Conservation (phyloP, 2,797 vertebrate species). For the Hephaestus fuliginosus region DNA sequence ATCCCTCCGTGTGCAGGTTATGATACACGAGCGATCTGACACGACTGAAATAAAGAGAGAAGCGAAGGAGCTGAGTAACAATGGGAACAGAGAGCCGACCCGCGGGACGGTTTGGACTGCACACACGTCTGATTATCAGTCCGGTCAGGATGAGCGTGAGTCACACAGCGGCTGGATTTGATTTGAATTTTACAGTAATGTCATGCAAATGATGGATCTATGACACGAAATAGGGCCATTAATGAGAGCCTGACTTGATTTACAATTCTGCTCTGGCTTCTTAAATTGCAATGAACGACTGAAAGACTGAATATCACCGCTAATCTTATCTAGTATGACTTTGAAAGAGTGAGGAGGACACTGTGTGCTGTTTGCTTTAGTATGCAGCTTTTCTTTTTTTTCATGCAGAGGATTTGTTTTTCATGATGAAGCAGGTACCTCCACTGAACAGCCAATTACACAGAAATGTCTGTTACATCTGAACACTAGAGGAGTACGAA, state of each 20-base stretch:
- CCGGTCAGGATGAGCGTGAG: neutral
- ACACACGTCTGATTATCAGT: slow-evolving; percentile 20
- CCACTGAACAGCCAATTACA: slow-evolving; percentile 3
- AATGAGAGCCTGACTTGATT: neutral
- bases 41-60: neutral
- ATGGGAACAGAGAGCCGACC: slow-evolving; percentile 1
- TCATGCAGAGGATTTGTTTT: neutral
- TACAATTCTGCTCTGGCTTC: neutral
- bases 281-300: neutral
- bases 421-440: neutral
- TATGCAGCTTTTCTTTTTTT: neutral
- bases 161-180: neutral
- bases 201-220: neutral
- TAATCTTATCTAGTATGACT: neutral
- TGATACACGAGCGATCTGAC: neutral
- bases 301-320: neutral
- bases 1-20: neutral
- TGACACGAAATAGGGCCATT: neutral
- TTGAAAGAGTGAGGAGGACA: neutral
- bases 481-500: neutral
- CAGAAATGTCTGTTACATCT: neutral
- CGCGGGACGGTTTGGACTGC: neutral
- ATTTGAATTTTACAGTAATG: neutral
- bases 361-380: neutral
- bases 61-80: slow-evolving; percentile 27